phyloP scores from a whole-genome alignment of 1,140 invertebrate species.

The Drosophila bifasciata region DNA sequence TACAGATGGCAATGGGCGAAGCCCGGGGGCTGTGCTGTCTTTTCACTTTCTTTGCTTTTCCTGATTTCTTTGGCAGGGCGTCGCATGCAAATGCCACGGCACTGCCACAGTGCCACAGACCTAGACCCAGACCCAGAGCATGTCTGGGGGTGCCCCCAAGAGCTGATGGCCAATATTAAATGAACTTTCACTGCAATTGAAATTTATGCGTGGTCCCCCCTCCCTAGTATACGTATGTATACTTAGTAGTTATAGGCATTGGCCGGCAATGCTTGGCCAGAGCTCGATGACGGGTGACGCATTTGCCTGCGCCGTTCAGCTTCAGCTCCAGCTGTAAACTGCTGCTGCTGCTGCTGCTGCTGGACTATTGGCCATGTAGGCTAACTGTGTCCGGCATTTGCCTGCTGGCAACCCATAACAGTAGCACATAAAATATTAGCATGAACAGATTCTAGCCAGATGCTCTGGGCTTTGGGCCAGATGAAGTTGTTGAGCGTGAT shows the following conservation, averaged over 20 bases:
- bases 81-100: slow-evolving; percentile 21
- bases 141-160: slow-evolving; percentile 14
- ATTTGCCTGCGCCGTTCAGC: slow-evolving; percentile 45
- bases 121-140: slow-evolving; percentile 42
- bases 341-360: slow-evolving; percentile 23
- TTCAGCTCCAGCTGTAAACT: slow-evolving; percentile 27
- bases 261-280: slow-evolving; percentile 21
- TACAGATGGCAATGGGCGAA: neutral
- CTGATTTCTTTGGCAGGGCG: slow-evolving; percentile 27
- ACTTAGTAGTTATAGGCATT: slow-evolving; percentile 24
- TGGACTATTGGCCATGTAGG: slow-evolving; percentile 62
- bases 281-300: slow-evolving; percentile 67
- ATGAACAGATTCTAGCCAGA: slow-evolving; percentile 40
- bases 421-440: slow-evolving; percentile 77
- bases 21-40: slow-evolving; percentile 26
- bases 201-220: slow-evolving; percentile 63
- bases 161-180: slow-evolving; percentile 52
- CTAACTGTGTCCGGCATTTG: slow-evolving; percentile 40
- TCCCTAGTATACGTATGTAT: neutral
- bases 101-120: slow-evolving; percentile 8
- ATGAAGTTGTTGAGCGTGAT: slow-evolving; percentile 59
- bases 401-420: slow-evolving; percentile 54
- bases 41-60: slow-evolving; percentile 56
- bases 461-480: slow-evolving; percentile 22
- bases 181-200: slow-evolving; percentile 76